phyloP scores from a whole-genome alignment of 2,113 vertebrate species.

The Anguilla japonica region DNA sequence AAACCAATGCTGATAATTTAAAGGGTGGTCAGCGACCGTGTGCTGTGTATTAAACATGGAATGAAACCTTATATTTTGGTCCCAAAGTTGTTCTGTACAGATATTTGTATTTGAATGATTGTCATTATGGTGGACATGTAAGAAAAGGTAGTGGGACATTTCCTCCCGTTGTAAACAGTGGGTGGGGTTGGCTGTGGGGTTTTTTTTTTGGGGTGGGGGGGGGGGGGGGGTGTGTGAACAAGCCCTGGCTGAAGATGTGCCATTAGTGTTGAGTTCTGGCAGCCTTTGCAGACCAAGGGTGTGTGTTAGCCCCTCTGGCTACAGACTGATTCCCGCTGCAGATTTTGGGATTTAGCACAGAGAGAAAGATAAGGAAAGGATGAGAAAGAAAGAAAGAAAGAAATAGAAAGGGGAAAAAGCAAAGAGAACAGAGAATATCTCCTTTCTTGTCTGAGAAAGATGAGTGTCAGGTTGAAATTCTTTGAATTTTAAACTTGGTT shows the following conservation, averaged over 20 bases:
- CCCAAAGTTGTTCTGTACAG: no score
- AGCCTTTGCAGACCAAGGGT: neutral
- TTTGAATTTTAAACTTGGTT: neutral
- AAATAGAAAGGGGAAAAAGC: neutral
- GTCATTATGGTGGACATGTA: neutral
- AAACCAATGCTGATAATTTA: neutral
- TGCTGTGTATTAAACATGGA: neutral
- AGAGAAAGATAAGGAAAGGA: neutral
- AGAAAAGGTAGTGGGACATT: neutral
- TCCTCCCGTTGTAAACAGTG: neutral
- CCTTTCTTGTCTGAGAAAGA: neutral
- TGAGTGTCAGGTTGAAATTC: neutral
- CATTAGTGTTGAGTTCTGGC: neutral
- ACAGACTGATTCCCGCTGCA: neutral
- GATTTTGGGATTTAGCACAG: slow-evolving; percentile 3
- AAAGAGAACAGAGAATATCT: neutral
- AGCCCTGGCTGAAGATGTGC: neutral
- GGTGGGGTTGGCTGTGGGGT: neutral
- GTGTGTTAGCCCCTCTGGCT: neutral
- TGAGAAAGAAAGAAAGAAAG: neutral
- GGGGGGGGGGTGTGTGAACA: neutral
- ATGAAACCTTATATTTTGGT: neutral
- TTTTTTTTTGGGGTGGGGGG: neutral
- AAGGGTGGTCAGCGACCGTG: neutral
- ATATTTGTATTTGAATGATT: neutral